Percentiles rank a stretch among this genome's conserved stretches.
Conservation (phyloP, 2,113 vertebrate species). For the Mesoclemmys tuberculata region DNA sequence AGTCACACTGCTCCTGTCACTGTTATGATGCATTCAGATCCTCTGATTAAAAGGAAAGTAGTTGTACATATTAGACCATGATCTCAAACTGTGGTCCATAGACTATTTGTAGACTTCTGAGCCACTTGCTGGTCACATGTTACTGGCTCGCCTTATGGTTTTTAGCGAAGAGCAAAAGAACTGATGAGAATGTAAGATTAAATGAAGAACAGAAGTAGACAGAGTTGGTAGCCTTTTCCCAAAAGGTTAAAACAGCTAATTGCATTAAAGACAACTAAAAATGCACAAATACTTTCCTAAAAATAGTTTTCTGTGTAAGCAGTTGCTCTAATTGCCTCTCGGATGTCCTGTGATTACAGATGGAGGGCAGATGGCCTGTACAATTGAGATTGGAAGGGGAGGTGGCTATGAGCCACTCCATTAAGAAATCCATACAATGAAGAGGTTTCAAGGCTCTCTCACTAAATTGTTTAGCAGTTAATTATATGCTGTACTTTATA, state of each 20-base stretch:
- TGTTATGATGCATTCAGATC: neutral
- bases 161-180: neutral
- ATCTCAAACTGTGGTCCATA: neutral
- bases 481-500: neutral
- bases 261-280: neutral
- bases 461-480: neutral
- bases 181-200: neutral
- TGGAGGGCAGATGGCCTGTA: neutral
- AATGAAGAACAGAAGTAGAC: neutral
- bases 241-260: neutral
- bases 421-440: neutral
- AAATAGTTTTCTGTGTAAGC: neutral
- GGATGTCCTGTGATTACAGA: neutral
- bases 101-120: neutral
- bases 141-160: neutral
- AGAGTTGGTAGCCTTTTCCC: neutral
- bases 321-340: neutral
- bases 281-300: neutral
- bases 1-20: fast-evolving
- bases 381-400: neutral
- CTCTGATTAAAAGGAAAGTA: neutral
- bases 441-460: neutral
- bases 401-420: neutral
- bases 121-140: neutral
- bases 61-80: neutral